A percentile compares a stretch with the other conserved stretches of the same genome.
Evolutionary conservation across 2,113 vertebrate species (phyloP).

Genomic region (Festucalex cinctus): DNA sequence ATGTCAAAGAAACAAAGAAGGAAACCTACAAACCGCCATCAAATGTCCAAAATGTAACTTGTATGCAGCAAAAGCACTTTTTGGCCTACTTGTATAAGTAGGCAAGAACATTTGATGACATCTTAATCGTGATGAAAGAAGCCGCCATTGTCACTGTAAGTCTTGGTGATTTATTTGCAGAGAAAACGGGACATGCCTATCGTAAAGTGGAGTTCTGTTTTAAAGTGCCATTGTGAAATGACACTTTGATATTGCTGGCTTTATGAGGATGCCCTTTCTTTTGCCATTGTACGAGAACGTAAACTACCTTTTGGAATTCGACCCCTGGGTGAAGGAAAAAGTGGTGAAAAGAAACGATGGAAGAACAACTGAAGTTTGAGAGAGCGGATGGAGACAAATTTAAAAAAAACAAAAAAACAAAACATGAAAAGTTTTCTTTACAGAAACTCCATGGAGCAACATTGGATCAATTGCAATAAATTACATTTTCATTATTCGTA

Average conservation of each 20-base stretch:
- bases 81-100: not conserved
- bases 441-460: constrained; percentile 6
- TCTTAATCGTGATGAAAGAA: constrained; percentile 43
- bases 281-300: constrained; percentile 42
- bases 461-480: constrained; percentile 16
- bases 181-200: constrained; percentile 49
- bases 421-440: constrained; percentile 10
- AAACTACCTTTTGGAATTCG: constrained; percentile 29
- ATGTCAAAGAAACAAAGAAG: constrained; percentile 12
- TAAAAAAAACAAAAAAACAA: not conserved
- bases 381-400: constrained; percentile 13
- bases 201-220: constrained; percentile 32
- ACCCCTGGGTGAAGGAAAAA: constrained; percentile 17
- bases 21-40: not conserved
- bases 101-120: not conserved
- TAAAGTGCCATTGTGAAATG: constrained; percentile 48
- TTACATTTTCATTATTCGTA: too few relatives aligned
- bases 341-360: constrained; percentile 9
- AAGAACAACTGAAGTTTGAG: constrained; percentile 16
- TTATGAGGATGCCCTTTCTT: constrained; percentile 57
- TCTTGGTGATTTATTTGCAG: constrained; percentile 50
- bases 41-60: constrained; percentile 2
- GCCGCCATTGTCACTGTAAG: constrained; percentile 42
- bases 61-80: not conserved
- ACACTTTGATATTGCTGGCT: constrained; percentile 54